Base-by-base conservation (phyloP, 2,888 invertebrate species). In the Drosophila paracracens region DNA sequence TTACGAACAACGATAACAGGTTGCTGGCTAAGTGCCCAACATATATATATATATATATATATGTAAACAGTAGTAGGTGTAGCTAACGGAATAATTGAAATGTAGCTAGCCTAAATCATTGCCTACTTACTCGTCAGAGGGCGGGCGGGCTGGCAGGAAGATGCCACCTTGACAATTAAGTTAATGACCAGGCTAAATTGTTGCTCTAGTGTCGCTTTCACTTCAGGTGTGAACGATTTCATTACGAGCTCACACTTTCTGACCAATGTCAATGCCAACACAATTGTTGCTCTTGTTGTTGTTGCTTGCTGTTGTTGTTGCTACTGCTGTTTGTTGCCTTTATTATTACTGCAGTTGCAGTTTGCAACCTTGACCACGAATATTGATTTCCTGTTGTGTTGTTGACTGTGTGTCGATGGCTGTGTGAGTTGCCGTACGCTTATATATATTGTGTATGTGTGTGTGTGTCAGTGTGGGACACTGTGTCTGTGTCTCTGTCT, bases 331-430 rank as follows among this genome's bases (percentile, higher is more conserved):
- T 62, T 53, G 63, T 46, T 63, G 58, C 48, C 62, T 35, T 68
- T 71, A 53, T 62, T 64, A 52, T 65, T 64, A 65, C 65, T 79
- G 68, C 67, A 69, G 58, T 64, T 72, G 78, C 70, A 68, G 71
- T 72, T 62, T 59, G 70, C 76, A 81, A 89, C 92, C 92, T 92
- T 92, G 92, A 89, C 92, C 92, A 90, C 91, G 86, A 84, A 76
- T 92, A 92, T 92, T 87, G 92, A 92, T 92, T 92, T 92, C 91
- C 87, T 89, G 90, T 84, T 91, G 79, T 69, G 66, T 27, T 62
- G 59, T 40, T 38, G 21, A 21, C 25, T 50, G 46, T 43, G 25
- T 51, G n/a, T 58, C 27, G 36, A n/a, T 54, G 46, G n/a, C 57
- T 59, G 48, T 59, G 8, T 33, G 16, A n/a, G 65, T 48, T 58